A percentile compares a stretch with the other conserved stretches of the same genome.
Evolutionary conservation across 30 jellyfish, hydroid and myxozoan species (phyloP).

Genomic region (Hydra vulgaris): DNA sequence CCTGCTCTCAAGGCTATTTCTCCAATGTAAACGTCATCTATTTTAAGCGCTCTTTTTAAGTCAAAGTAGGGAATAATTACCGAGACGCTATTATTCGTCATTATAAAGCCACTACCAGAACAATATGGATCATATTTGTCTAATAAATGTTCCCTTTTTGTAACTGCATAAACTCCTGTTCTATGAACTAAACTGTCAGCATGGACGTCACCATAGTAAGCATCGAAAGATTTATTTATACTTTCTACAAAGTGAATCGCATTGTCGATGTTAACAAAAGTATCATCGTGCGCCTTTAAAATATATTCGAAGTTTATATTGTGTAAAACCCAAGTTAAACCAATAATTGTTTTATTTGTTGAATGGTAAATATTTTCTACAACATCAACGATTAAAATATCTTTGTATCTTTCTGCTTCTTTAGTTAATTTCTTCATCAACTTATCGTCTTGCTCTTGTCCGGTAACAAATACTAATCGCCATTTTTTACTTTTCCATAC

Average conservation of each 20-base stretch:
- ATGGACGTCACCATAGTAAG: constrained; percentile 15
- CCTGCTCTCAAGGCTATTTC: constrained; percentile 20
- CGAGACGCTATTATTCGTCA: constrained; percentile 6
- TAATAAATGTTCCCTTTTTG: constrained; percentile 17
- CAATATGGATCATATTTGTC: constrained; percentile 29
- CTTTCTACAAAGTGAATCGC: background rate
- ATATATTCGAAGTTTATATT: background rate
- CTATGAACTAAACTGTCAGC: background rate
- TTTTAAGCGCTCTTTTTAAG: constrained; percentile 9
- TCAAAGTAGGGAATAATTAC: constrained; percentile 16
- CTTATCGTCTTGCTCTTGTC: constrained; percentile 3
- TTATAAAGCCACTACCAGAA: constrained; percentile 36
- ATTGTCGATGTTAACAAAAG: constrained; percentile 5
- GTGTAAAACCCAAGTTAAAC: constrained; percentile 20
- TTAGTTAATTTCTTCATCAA: background rate
- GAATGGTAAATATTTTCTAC: constrained; percentile 21
- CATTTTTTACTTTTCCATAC: constrained; percentile 6
- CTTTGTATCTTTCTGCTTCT: constrained; percentile 11
- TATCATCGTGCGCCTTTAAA: constrained; percentile 34
- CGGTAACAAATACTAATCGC: constrained; percentile 14
- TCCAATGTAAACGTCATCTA: constrained; percentile 31
- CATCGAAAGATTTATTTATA: background rate
- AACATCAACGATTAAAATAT: constrained; percentile 18
- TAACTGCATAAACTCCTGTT: constrained; percentile 7
- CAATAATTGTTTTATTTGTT: constrained; percentile 14